Percentiles rank a stretch among this genome's conserved stretches.
Conservation (phyloP, 2,797 vertebrate species). For the Neosalanx taihuensis region DNA sequence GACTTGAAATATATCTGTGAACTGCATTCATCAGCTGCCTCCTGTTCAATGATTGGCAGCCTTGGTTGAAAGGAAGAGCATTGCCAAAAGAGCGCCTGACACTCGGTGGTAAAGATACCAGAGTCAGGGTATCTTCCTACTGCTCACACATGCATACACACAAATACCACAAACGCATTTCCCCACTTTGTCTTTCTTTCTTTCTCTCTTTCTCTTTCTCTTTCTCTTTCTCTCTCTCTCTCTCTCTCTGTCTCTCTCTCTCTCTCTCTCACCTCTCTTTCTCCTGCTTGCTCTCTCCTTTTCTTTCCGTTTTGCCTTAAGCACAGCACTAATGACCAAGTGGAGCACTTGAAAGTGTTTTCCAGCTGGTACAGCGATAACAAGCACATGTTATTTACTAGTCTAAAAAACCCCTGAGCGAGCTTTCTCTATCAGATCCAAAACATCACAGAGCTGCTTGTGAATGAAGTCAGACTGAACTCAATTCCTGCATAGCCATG, state of each 20-base stretch:
- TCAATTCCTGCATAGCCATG: too few species aligned
- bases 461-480: too few species aligned
- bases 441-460: background rate
- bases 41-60: background rate
- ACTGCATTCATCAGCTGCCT: background rate
- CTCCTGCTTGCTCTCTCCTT: background rate
- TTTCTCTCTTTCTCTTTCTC: background rate
- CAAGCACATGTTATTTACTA: conserved; percentile 3
- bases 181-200: background rate
- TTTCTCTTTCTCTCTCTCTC: background rate
- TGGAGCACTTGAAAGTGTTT: background rate
- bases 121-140: background rate
- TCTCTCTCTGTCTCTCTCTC: background rate
- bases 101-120: background rate
- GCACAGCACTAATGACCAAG: background rate
- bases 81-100: background rate
- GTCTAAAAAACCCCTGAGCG: background rate
- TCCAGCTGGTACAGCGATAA: background rate
- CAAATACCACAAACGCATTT: conserved; percentile 20
- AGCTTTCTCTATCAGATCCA: background rate
- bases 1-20: background rate
- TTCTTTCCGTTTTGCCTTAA: background rate
- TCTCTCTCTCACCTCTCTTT: background rate
- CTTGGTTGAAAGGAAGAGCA: background rate
- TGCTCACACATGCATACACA: conserved; percentile 21